Evolutionary conservation across 2,113 vertebrate genomes (phyloP).

Genomic region (Craseonycteris thonglongyai): DNA sequence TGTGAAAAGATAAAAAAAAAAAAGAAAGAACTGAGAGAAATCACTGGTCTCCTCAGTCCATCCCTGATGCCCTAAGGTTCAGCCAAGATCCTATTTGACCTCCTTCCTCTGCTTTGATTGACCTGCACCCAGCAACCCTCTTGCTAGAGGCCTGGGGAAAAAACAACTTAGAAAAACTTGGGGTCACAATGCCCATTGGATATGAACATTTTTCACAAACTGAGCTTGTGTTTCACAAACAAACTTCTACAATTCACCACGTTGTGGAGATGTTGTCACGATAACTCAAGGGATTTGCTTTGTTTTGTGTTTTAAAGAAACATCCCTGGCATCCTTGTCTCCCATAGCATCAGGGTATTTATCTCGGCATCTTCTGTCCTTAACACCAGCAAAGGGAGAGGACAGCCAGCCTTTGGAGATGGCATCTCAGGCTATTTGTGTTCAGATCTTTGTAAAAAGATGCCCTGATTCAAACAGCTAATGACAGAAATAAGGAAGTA

Average conservation of each 20-base stretch:
- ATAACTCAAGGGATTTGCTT: background rate
- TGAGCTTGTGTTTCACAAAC: background rate
- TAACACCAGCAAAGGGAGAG: background rate
- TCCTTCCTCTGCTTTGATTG: background rate
- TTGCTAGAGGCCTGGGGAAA: background rate
- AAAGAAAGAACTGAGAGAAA: too few species aligned
- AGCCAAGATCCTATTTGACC: background rate
- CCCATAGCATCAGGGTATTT: fast-evolving
- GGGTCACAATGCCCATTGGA: background rate
- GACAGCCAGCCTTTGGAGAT: fast-evolving
- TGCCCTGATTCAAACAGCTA: background rate
- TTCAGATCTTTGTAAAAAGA: background rate
- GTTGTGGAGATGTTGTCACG: background rate
- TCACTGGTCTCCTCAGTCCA: background rate
- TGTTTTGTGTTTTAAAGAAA: background rate
- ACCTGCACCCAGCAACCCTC: background rate
- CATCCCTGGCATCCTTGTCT: background rate
- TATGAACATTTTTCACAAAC: background rate
- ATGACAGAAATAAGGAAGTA: background rate
- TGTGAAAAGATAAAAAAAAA: too few species aligned
- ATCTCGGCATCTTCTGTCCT: too few species aligned
- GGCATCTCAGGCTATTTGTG: background rate
- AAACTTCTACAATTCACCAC: background rate
- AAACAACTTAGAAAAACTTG: background rate
- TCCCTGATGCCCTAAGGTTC: too few species aligned